These are phyloP conservation scores for Halictus ligatus DNA, from an alignment of 2,888 invertebrate genomes.

Conservation along the genomic window DNA sequence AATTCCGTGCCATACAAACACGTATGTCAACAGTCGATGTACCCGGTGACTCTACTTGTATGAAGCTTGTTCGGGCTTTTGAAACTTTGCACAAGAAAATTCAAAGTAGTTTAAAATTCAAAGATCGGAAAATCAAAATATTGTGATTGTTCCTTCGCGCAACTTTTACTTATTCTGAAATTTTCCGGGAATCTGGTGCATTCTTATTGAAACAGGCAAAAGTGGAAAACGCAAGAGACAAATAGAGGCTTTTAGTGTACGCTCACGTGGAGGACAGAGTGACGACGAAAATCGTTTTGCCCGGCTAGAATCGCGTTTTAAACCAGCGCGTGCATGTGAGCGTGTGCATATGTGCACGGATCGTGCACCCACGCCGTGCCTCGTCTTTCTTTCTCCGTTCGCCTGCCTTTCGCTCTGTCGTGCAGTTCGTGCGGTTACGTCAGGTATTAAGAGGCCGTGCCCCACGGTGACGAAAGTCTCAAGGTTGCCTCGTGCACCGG, in stretches of 20 bases:
- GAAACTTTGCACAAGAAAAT: too few relatives aligned
- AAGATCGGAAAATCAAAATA: too few relatives aligned
- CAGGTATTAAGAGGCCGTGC: constrained; percentile 72
- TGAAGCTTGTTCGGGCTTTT: too few relatives aligned
- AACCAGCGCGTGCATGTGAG: constrained; percentile 53
- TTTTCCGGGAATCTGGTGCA: not conserved
- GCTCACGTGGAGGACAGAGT: not conserved
- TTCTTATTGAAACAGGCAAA: not conserved
- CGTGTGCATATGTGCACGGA: constrained; percentile 60
- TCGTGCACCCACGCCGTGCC: constrained; percentile 51
- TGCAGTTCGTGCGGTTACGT: constrained; percentile 69
- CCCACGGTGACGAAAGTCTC: constrained; percentile 73
- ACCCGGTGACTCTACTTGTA: too few relatives aligned
- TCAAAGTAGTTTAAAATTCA: too few relatives aligned
- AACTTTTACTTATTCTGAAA: too few relatives aligned
- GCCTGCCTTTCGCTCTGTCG: constrained; percentile 36
- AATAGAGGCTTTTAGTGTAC: not conserved
- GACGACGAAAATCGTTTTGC: not conserved
- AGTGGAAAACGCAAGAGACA: not conserved
- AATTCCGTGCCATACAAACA: not conserved
- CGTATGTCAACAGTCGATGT: too few relatives aligned
- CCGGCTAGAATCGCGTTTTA: not conserved
- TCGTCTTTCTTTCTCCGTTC: constrained; percentile 8
- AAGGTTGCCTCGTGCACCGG: constrained; percentile 69
- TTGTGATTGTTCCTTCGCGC: too few relatives aligned